Percentiles rank a stretch among this genome's conserved stretches.
These are phyloP conservation scores for Spialia ferax DNA, from an alignment of 2,888 invertebrate genomes.

Conservation along the genomic window DNA sequence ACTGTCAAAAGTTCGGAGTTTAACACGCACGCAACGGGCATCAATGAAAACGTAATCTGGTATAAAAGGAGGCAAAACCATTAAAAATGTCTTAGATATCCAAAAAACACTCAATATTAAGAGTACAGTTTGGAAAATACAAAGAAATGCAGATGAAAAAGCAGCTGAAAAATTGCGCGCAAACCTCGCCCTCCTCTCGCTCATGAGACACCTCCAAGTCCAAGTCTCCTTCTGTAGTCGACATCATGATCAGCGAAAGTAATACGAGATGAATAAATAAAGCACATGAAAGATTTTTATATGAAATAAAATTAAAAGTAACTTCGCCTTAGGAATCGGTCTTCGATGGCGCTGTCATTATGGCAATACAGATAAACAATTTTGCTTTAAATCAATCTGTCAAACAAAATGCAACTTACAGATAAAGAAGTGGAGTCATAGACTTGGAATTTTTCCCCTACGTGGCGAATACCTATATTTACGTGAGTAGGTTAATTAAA, in stretches of 20 bases:
- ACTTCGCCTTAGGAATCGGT: slow-evolving; percentile 57
- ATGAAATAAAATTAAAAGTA: slow-evolving; percentile 54
- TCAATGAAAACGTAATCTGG: neutral
- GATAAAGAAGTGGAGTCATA: no score
- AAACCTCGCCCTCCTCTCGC: slow-evolving; percentile 90
- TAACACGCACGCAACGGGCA: neutral
- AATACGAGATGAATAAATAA: slow-evolving; percentile 53
- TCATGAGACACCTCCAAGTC: slow-evolving; percentile 87
- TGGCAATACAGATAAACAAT: no score
- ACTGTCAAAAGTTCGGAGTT: neutral
- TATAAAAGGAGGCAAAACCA: neutral
- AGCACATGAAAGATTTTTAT: slow-evolving; percentile 66
- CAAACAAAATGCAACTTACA: no score
- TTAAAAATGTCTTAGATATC: neutral
- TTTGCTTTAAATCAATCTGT: no score
- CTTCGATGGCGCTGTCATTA: slow-evolving; percentile 50
- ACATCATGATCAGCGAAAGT: slow-evolving; percentile 71
- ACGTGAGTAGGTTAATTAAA: no score
- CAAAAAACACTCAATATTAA: neutral
- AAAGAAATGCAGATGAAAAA: slow-evolving; percentile 36
- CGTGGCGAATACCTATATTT: no score
- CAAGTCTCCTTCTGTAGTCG: slow-evolving; percentile 87
- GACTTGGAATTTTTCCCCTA: no score
- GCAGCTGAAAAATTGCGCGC: slow-evolving; percentile 55
- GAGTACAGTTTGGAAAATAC: slow-evolving; percentile 22